phyloP scores from a whole-genome alignment of 2,797 vertebrate species.

The Rhinophrynus dorsalis region DNA sequence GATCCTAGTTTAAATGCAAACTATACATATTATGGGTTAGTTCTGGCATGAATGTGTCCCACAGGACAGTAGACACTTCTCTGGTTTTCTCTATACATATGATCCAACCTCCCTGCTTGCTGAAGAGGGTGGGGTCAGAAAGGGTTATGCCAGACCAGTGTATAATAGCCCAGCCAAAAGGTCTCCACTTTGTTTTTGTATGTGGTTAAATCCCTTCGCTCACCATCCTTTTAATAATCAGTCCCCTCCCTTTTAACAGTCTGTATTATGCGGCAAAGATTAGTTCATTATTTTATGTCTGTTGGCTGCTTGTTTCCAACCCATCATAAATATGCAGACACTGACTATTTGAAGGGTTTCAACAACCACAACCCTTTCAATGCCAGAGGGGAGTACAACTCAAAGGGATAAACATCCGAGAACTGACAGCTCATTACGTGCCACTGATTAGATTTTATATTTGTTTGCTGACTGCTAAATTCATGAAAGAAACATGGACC shows the following conservation, averaged over 20 bases:
- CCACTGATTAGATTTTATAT: conserved; percentile 7
- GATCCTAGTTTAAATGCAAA: too few species aligned
- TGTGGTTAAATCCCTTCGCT: conserved; percentile 31
- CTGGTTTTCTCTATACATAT: conserved; percentile 5
- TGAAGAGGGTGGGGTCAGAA: conserved; percentile 3
- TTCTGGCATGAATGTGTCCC: conserved; percentile 9
- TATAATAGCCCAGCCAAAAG: conserved; percentile 35
- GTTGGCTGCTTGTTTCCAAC: neutral
- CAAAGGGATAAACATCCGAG: neutral
- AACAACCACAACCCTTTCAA: too few species aligned
- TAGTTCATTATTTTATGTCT: conserved; percentile 26
- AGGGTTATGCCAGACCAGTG: conserved; percentile 10
- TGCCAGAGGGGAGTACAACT: too few species aligned
- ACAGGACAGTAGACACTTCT: conserved; percentile 27
- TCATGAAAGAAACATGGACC: neutral
- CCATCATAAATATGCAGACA: conserved; percentile 8
- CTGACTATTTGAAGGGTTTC: neutral
- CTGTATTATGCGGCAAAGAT: conserved; percentile 6
- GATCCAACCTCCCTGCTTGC: conserved; percentile 8
- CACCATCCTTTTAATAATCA: conserved; percentile 19
- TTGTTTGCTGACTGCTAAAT: neutral
- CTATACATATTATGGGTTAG: conserved; percentile 19
- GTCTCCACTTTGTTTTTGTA: conserved; percentile 24
- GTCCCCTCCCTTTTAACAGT: conserved; percentile 11
- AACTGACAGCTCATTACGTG: neutral